Conservation (phyloP, 2,888 invertebrate genomes). For the Eudemis profundana region DNA sequence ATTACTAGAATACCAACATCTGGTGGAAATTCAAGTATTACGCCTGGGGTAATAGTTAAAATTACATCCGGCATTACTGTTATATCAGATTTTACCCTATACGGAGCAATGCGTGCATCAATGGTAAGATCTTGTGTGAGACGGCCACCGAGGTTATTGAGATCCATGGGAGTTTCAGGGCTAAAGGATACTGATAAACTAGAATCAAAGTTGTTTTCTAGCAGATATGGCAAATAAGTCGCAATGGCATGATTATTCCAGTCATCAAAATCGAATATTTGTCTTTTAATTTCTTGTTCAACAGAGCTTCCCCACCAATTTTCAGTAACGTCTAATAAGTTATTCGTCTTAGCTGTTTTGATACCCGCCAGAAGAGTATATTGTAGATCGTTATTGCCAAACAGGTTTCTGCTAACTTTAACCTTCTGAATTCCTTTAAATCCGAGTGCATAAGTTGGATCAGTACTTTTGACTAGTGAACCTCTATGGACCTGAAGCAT, state of each 20-base stretch:
- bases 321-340: slow-evolving; percentile 93
- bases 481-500: slow-evolving; percentile 67
- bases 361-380: slow-evolving; percentile 97
- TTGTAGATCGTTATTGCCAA: slow-evolving; percentile 92
- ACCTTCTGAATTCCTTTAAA: slow-evolving; percentile 98
- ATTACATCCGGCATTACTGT: slow-evolving; percentile 98
- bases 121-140: slow-evolving; percentile 88
- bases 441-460: slow-evolving; percentile 94
- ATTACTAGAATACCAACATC: slow-evolving; percentile 98
- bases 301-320: slow-evolving; percentile 98
- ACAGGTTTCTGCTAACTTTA: slow-evolving; percentile 94
- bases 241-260: slow-evolving; percentile 99
- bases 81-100: slow-evolving; percentile 93
- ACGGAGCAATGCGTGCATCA: slow-evolving; percentile 88
- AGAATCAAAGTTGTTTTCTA: slow-evolving; percentile 90
- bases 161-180: slow-evolving; percentile 82
- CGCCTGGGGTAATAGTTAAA: slow-evolving; percentile 94
- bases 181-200: slow-evolving; percentile 90
- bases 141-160: slow-evolving; percentile 91
- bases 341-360: slow-evolving; percentile 94
- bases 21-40: slow-evolving; percentile 96
- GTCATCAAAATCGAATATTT: slow-evolving; percentile 99
- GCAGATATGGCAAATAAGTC: slow-evolving; percentile 94
- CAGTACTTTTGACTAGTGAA: slow-evolving; percentile 67
- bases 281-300: slow-evolving; percentile 89